phyloP scores from a whole-genome alignment of 1,140 invertebrate genomes.

The Drosophila sp. region DNA sequence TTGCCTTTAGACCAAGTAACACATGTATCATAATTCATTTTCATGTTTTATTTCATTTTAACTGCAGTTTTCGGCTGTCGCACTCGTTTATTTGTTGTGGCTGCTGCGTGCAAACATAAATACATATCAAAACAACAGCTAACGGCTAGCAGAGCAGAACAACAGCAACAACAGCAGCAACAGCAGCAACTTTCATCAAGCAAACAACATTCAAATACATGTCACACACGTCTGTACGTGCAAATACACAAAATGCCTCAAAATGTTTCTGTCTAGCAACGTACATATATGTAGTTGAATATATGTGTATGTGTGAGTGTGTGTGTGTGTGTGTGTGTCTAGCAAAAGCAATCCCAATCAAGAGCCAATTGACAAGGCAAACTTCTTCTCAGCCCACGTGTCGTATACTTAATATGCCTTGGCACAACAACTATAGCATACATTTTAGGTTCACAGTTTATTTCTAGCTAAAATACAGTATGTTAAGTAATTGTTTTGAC shows the following conservation, averaged over 20 bases:
- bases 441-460: conserved; percentile 19
- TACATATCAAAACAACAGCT: conserved; percentile 59
- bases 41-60: conserved; percentile 78
- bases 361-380: conserved; percentile 4
- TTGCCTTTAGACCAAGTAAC: conserved; percentile 51
- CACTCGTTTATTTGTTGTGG: conserved; percentile 64
- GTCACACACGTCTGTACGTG: conserved; percentile 21
- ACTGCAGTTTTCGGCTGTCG: conserved; percentile 46
- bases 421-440: conserved; percentile 47
- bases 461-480: not conserved
- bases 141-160: conserved; percentile 41
- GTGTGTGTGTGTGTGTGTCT: not conserved
- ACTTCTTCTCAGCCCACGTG: conserved; percentile 3
- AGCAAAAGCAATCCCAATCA: conserved; percentile 11
- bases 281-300: not conserved
- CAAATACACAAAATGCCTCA: conserved; percentile 16
- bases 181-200: conserved; percentile 23
- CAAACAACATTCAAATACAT: conserved; percentile 35
- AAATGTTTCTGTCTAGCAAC: not conserved
- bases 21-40: conserved; percentile 84
- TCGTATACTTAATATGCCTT: conserved; percentile 55
- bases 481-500: not conserved
- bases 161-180: conserved; percentile 2
- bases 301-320: not conserved
- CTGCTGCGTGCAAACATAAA: conserved; percentile 76